These are phyloP conservation scores for Orthosia incerta DNA, from an alignment of 2,888 invertebrate species.

Conservation along the genomic window DNA sequence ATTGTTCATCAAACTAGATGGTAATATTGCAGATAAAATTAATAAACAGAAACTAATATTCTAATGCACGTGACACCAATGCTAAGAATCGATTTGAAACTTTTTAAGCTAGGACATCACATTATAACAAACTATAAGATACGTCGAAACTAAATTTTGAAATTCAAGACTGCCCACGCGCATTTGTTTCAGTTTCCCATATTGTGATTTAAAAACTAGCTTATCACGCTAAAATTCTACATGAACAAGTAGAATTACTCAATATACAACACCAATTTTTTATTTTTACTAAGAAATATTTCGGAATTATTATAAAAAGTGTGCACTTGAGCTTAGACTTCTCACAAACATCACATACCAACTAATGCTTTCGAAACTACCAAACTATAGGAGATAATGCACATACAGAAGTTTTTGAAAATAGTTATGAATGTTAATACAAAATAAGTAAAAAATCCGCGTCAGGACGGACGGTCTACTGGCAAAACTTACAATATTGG, in stretches of 20 bases:
- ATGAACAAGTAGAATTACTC: slow-evolving; percentile 58
- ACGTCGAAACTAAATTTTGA: slow-evolving; percentile 8
- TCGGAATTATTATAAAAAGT: slow-evolving; percentile 41
- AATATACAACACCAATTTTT: slow-evolving; percentile 62
- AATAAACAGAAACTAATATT: slow-evolving; percentile 25
- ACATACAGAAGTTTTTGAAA: slow-evolving; percentile 37
- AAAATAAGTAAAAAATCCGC: slow-evolving; percentile 79
- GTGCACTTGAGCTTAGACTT: slow-evolving; percentile 36
- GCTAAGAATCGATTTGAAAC: slow-evolving; percentile 43
- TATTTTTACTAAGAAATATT: slow-evolving; percentile 42
- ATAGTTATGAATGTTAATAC: slow-evolving; percentile 44
- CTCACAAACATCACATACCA: slow-evolving; percentile 27
- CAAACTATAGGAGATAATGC: slow-evolving; percentile 42
- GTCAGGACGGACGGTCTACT: slow-evolving; percentile 84
- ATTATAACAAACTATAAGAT: slow-evolving; percentile 44
- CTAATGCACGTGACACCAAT: slow-evolving; percentile 41
- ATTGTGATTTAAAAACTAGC: slow-evolving; percentile 48
- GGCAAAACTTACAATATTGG: slow-evolving; percentile 83
- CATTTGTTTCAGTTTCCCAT: slow-evolving; percentile 35
- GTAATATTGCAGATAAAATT: slow-evolving; percentile 10
- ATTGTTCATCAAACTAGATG: background rate
- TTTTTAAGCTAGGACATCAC: slow-evolving; percentile 56
- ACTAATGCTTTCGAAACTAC: slow-evolving; percentile 35
- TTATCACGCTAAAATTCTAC: slow-evolving; percentile 48
- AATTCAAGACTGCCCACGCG: slow-evolving; percentile 1